Base-by-base conservation (phyloP, 2,113 vertebrate species). In the Scortum barcoo region DNA sequence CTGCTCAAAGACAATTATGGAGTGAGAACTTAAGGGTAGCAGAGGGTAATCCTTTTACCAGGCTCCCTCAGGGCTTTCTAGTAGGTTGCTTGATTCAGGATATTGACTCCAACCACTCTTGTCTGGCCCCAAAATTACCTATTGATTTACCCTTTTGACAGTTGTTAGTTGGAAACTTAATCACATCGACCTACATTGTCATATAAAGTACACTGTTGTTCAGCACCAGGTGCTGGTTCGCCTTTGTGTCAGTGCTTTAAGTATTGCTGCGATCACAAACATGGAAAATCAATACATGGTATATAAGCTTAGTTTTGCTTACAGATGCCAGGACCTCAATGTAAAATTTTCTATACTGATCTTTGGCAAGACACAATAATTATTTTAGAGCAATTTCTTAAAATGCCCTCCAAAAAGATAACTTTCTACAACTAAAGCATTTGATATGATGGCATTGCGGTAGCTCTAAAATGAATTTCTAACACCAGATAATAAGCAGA, bases 81-180 rank as follows among this genome's bases (percentile, higher is more conserved):
- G 61, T 86, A 75, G 79, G 83, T 80, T 72, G 77, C 87, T 79
- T 89, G 88, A 85, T 86, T 88, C 74, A 86, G 65, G 82, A 89
- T 95, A 94, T 94, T 91, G 93, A 94, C 91, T 91, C 51, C 78
- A 81, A 74, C 81, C 86, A 92, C 93, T 92, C 90, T 87, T 72
- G 88, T 88, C 91, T 89, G 87, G 75, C 89, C 90, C 86, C 84
- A 91, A 92, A 94, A 94, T 93, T 94, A 94, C 92, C 87, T 94
- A 95, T 95, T 84, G 93, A 95, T 95, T 95, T 93, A 88, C 83
- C 90, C 92, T 92, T 94, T 95, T 93, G 93, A 94, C 91, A 89
- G 91, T 92, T 93, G 90, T 93, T 93, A 92, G 92, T 85, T 92
- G 89, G 90, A 94, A 94, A 92, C 90, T 91, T 93, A 94, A 94